Conservation (phyloP, 2,113 vertebrate genomes). For the Callithrix jacchus region DNA sequence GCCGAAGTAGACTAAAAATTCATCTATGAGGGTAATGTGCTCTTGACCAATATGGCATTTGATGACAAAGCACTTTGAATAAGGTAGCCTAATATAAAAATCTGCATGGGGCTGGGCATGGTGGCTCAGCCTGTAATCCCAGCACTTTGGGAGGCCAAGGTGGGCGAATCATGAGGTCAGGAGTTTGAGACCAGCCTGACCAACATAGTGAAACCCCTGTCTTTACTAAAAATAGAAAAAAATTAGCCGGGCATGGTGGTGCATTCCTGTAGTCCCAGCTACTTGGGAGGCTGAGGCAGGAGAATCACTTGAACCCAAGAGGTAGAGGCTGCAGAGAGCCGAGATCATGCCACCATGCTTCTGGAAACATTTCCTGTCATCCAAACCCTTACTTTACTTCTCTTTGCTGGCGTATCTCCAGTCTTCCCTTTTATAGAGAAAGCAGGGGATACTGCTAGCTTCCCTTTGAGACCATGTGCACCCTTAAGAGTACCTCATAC, state of each 20-base stretch:
- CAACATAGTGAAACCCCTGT: too few species aligned
- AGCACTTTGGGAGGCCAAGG: too few species aligned
- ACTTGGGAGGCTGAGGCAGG: too few species aligned
- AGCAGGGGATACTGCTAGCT: neutral
- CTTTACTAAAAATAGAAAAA: too few species aligned
- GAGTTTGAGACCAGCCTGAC: too few species aligned
- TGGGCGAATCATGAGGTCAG: too few species aligned
- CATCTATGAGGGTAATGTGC: slow-evolving; percentile 1
- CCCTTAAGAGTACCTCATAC: neutral
- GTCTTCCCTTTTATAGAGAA: neutral
- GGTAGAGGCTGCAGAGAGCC: too few species aligned
- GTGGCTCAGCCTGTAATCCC: too few species aligned
- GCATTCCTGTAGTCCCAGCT: too few species aligned
- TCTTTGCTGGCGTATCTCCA: neutral
- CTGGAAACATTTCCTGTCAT: neutral
- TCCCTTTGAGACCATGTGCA: neutral
- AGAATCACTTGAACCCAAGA: too few species aligned
- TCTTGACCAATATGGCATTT: slow-evolving; percentile 68
- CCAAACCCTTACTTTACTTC: neutral
- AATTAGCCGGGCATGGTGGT: too few species aligned
- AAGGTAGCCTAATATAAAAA: slow-evolving; percentile 62
- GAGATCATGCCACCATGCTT: neutral
- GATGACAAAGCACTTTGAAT: slow-evolving; percentile 78
- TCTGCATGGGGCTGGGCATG: neutral
- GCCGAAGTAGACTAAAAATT: slow-evolving; percentile 64